Base-by-base conservation (phyloP, 2,113 vertebrate species). In the mouse (Mus musculus) region DNA sequence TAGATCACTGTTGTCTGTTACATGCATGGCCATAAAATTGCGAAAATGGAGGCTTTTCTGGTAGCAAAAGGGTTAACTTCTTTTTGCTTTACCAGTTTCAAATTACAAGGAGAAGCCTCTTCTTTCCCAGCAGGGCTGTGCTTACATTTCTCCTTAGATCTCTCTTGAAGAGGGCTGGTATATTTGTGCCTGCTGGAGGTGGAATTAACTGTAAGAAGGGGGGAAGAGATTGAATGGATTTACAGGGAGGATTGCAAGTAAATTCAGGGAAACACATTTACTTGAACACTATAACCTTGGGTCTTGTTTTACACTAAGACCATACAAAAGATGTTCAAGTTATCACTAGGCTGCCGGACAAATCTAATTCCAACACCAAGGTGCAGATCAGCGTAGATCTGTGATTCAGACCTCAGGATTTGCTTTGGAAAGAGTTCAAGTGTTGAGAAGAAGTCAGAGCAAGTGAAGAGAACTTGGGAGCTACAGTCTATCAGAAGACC, bases 41-140 rank as follows among this genome's bases (percentile, higher is more conserved):
- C n/a, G 84, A 95, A 96, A 75, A 96, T 97, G 97, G 97, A 97
- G 97, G 89, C 97, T 98, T 95, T 86, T 81, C 97, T 98, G 98
- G 98, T 96, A 98, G 97, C 97, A 95, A 97, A 99, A 98, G 99
- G 98, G 99, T 99, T 99, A 99, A 99, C 89, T 97, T 97, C 98
- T 98, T 98, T 97, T 98, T 98, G 98, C 99, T 99, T 99, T 99
- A 98, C 98, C 98, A 98, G 98, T 99, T 99, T 99, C 99, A 98
- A 98, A 99, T 99, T 99, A 99, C 99, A 99, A 99, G 99, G 99
- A 99, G 99, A 99, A 99, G 98, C 99, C 99, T 99, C 99, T 99
- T 99, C 99, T 99, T 99, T 99, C 99, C 99, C 99, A 99, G 98
- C 98, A 98, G 99, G 98, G 99, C 98, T 99, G 98, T 99, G 98